A percentile compares a stretch with the other conserved stretches of the same genome.
These are phyloP conservation scores for Thamnaconus septentrionalis DNA, from an alignment of 2,113 vertebrate genomes.

Conservation along the genomic window DNA sequence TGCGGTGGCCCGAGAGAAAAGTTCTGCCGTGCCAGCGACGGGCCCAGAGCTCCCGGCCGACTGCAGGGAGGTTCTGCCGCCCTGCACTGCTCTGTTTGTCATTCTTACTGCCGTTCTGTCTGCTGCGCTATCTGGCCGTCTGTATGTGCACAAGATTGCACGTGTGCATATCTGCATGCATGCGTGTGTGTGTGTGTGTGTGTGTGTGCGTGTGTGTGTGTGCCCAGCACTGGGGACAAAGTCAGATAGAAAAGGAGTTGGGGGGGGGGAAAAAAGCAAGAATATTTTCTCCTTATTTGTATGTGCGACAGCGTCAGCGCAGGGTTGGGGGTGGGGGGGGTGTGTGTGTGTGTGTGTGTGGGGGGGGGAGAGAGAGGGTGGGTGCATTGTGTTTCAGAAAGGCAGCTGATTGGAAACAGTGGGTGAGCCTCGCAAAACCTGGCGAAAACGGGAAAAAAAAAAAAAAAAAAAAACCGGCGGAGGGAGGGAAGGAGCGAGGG, in stretches of 20 bases:
- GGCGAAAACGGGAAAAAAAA: conserved; percentile 65
- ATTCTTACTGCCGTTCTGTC: conserved; percentile 53
- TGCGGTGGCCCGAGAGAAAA: conserved; percentile 9
- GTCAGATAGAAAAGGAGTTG: conserved; percentile 21
- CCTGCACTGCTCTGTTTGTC: conserved; percentile 36
- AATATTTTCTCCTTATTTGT: conserved; percentile 13
- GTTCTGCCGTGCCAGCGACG: conserved; percentile 40
- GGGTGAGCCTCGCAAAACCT: conserved; percentile 68
- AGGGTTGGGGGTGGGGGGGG: conserved; percentile 33
- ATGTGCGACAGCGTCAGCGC: conserved; percentile 10
- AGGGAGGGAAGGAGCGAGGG: neutral
- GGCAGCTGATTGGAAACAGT: conserved; percentile 80
- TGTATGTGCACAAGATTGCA: conserved; percentile 55
- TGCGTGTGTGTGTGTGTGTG: neutral
- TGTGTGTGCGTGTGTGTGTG: neutral
- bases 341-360: conserved; percentile 40
- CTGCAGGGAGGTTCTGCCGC: conserved; percentile 34
- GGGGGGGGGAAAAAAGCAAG: conserved; percentile 5
- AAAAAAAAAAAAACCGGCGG: conserved; percentile 18
- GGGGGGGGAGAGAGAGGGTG: conserved; percentile 41
- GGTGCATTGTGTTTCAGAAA: conserved; percentile 66
- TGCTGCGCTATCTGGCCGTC: conserved; percentile 43
- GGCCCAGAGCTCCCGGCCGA: conserved; percentile 43
- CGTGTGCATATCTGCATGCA: conserved; percentile 22
- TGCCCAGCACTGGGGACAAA: conserved; percentile 25